Evolutionary conservation across 92 coral and sea anemone genomes (phyloP).

Genomic region (Heteractis magnifica): DNA sequence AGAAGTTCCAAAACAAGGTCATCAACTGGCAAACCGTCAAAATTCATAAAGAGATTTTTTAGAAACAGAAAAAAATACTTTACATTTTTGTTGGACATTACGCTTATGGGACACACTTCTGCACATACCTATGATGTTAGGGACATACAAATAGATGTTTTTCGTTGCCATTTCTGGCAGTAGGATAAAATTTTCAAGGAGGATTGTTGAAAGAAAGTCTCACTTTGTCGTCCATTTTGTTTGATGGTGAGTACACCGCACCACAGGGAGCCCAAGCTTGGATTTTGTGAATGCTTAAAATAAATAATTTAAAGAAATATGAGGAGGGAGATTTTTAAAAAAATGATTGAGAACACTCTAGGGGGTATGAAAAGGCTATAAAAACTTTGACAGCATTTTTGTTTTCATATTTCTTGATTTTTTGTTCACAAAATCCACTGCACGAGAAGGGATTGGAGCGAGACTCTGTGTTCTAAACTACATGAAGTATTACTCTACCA

Average conservation of each 20-base stretch:
- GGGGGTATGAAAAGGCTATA: too few species aligned
- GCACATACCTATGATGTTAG: constrained; percentile 75
- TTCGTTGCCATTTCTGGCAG: constrained; percentile 7
- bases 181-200: not conserved
- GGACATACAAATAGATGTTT: constrained; percentile 63
- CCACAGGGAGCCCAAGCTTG: too few species aligned
- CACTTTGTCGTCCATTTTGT: not conserved
- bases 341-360: too few species aligned
- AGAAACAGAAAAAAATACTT: not conserved
- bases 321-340: too few species aligned
- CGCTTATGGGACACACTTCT: not conserved
- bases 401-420: too few species aligned
- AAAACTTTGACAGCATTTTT: too few species aligned
- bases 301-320: too few species aligned
- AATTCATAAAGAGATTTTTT: not conserved
- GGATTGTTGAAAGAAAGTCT: not conserved
- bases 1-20: too few species aligned
- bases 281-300: too few species aligned
- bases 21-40: not conserved
- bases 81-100: not conserved
- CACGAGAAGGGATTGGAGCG: not conserved
- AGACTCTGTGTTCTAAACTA: not conserved
- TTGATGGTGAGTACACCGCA: not conserved
- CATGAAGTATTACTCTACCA: constrained; percentile 6
- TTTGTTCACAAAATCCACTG: not conserved